Evolutionary conservation across 2,113 vertebrate genomes (phyloP).

Genomic region (Syngnathus scovelli): DNA sequence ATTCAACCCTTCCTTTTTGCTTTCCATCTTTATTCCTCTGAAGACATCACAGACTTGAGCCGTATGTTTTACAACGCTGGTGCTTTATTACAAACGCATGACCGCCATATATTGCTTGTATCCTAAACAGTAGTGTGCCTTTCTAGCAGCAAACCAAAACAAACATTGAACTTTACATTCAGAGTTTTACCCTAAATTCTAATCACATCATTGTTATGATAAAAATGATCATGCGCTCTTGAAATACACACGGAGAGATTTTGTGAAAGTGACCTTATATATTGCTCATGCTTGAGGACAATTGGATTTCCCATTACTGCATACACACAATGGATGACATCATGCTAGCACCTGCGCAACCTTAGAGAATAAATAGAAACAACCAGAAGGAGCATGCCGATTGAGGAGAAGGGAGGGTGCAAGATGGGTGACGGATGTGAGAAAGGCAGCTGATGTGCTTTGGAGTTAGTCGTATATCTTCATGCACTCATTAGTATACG

Average conservation of each 20-base stretch:
- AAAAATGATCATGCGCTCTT: conserved; percentile 53
- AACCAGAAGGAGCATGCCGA: conserved; percentile 50
- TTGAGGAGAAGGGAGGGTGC: background rate
- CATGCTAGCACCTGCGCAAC: conserved; percentile 24
- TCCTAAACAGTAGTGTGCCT: conserved; percentile 48
- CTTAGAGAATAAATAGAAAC: conserved; percentile 39
- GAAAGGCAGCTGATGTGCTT: conserved; percentile 27
- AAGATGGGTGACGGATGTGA: conserved; percentile 18
- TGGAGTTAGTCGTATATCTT: conserved; percentile 17
- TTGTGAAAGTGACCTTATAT: conserved; percentile 34
- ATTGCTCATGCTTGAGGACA: conserved; percentile 64
- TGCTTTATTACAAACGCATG: conserved; percentile 65
- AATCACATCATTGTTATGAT: conserved; percentile 13
- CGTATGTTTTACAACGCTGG: conserved; percentile 31
- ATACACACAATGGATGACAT: conserved; percentile 37
- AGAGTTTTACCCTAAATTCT: conserved; percentile 22
- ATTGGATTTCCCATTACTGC: conserved; percentile 31
- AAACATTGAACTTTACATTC: conserved; percentile 52
- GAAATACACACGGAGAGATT: conserved; percentile 18
- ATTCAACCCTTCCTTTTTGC: conserved; percentile 16
- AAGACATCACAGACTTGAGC: conserved; percentile 1
- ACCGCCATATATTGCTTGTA: conserved; percentile 57
- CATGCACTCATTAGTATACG: conserved; percentile 46
- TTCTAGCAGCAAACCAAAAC: conserved; percentile 30
- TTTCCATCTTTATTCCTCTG: background rate